Evolutionary conservation across 2,888 invertebrate genomes (phyloP).

Genomic region (Nomada fabriciana): DNA sequence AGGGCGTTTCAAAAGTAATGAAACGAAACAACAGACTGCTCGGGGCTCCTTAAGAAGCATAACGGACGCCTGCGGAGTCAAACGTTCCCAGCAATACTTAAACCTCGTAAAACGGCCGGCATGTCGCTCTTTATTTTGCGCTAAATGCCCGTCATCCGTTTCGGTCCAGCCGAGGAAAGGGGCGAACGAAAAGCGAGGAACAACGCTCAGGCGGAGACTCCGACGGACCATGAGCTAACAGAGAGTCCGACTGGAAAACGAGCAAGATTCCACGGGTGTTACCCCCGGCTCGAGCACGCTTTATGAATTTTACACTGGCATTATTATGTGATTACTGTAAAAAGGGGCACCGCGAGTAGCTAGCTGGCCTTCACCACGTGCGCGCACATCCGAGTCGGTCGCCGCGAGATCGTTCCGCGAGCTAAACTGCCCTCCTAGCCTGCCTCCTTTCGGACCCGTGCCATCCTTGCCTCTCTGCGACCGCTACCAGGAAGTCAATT

Average conservation of each 20-base stretch:
- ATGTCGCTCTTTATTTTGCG: slow-evolving; percentile 55
- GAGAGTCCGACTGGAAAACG: slow-evolving; percentile 26
- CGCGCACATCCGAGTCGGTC: slow-evolving; percentile 8
- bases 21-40: slow-evolving; percentile 54
- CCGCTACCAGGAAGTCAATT: slow-evolving; percentile 67
- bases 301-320: slow-evolving; percentile 67
- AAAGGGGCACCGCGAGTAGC: slow-evolving; percentile 35
- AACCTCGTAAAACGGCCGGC: slow-evolving; percentile 58
- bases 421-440: slow-evolving; percentile 41
- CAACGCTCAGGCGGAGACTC: slow-evolving; percentile 7
- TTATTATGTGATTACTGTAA: slow-evolving; percentile 66
- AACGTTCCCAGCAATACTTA: slow-evolving; percentile 53
- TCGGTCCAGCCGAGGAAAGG: slow-evolving; percentile 2
- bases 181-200: slow-evolving; percentile 5
- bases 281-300: slow-evolving; percentile 25
- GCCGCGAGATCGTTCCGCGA: slow-evolving; percentile 18
- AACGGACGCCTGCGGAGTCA: slow-evolving; percentile 50
- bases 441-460: slow-evolving; percentile 57
- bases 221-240: not conserved
- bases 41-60: slow-evolving; percentile 44
- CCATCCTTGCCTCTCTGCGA: slow-evolving; percentile 36
- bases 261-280: slow-evolving; percentile 32
- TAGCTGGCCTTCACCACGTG: slow-evolving; percentile 36
- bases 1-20: slow-evolving; percentile 31
- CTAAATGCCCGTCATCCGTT: slow-evolving; percentile 41